These are phyloP conservation scores for Crotalus tigris DNA, from an alignment of 2,113 vertebrate species.

Conservation along the genomic window DNA sequence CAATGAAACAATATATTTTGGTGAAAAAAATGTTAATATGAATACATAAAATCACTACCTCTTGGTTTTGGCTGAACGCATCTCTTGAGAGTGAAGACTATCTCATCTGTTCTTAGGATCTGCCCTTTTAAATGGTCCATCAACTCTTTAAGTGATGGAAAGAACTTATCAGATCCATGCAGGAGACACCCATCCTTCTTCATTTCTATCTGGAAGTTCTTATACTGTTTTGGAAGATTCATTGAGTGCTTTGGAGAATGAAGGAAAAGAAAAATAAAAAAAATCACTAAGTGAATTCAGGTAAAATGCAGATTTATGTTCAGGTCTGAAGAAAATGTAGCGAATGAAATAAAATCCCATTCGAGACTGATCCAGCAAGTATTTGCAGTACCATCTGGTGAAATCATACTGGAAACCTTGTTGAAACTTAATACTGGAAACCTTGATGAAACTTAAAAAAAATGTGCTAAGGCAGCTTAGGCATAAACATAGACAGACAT, in stretches of 20 bases:
- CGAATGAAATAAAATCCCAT: not conserved
- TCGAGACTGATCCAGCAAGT: not conserved
- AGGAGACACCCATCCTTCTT: constrained; percentile 76
- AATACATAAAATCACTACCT: constrained; percentile 67
- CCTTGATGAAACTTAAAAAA: not conserved
- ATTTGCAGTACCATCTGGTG: not conserved
- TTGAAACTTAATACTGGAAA: not conserved
- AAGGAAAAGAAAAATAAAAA: fast-evolving
- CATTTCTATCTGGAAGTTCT: constrained; percentile 96
- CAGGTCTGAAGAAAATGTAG: not conserved
- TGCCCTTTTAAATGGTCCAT: constrained; percentile 91
- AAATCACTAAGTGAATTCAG: not conserved
- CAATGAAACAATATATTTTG: not conserved
- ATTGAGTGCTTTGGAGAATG: constrained; percentile 28
- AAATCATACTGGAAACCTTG: not conserved
- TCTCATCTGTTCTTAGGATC: constrained; percentile 87
- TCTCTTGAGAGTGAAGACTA: constrained; percentile 86
- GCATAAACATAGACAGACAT: not conserved
- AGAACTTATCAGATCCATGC: constrained; percentile 78
- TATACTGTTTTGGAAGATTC: constrained; percentile 78
- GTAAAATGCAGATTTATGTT: not conserved
- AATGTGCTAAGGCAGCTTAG: not conserved
- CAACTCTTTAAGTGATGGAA: constrained; percentile 79
- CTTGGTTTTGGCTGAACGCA: constrained; percentile 94
- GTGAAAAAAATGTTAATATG: not conserved